phyloP scores from a whole-genome alignment of 2,113 vertebrate species.

The Halcyon senegalensis region DNA sequence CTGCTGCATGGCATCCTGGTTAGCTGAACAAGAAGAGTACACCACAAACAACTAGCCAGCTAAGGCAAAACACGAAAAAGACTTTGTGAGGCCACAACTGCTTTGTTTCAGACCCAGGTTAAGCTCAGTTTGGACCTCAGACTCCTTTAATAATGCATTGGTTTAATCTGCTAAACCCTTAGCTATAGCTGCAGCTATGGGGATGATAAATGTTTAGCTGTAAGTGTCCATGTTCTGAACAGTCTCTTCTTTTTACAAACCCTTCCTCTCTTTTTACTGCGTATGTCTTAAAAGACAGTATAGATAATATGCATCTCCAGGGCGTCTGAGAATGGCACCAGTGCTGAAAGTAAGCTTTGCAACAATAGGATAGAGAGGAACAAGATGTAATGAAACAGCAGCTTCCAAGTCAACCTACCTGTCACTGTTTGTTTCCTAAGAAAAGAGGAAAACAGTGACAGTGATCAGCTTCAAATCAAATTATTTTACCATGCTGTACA shows the following conservation, averaged over 20 bases:
- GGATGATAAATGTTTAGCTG: neutral
- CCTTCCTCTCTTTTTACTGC: neutral
- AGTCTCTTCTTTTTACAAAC: neutral
- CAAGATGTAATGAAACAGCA: neutral
- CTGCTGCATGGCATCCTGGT: neutral
- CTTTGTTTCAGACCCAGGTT: neutral
- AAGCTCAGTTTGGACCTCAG: neutral
- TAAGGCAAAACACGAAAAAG: neutral
- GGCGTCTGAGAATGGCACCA: neutral
- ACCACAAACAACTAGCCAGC: neutral
- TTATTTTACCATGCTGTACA: conserved; percentile 21
- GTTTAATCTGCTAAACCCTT: neutral
- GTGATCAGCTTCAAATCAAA: conserved; percentile 35
- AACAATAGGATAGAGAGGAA: neutral
- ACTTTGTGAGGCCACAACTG: neutral
- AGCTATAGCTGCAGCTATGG: neutral
- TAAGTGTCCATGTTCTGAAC: neutral
- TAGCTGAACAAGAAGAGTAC: neutral
- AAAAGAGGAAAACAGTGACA: neutral
- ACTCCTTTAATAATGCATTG: neutral
- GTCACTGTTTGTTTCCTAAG: neutral
- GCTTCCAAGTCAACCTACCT: neutral
- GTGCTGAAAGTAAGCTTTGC: neutral
- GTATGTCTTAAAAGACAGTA: neutral
- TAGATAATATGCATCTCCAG: neutral